phyloP scores from a whole-genome alignment of 2,888 invertebrate species.

The Drosophila austrosaltans region DNA sequence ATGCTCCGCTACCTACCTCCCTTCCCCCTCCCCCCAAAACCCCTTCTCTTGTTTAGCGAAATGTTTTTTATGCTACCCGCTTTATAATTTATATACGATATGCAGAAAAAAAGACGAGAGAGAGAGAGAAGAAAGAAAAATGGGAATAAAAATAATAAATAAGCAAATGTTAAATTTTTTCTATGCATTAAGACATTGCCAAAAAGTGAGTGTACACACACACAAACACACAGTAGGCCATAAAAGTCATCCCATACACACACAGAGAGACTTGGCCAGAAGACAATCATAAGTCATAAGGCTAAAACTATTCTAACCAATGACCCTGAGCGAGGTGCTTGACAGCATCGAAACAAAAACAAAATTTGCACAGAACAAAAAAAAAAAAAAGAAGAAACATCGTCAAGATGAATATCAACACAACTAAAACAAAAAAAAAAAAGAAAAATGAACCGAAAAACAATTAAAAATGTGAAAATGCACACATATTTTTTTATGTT shows the following conservation, averaged over 20 bases:
- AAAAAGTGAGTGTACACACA: slow-evolving; percentile 33
- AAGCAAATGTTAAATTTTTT: slow-evolving; percentile 28
- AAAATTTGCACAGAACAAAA: slow-evolving; percentile 1
- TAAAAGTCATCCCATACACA: slow-evolving; percentile 53
- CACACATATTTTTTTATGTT: slow-evolving; percentile 40
- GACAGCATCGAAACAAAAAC: slow-evolving; percentile 47
- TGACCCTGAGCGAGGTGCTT: slow-evolving; percentile 71
- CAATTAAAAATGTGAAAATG: slow-evolving; percentile 47
- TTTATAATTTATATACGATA: slow-evolving; percentile 64
- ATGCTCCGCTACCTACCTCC: not conserved
- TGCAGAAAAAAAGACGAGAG: slow-evolving; percentile 35
- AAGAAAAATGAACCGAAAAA: slow-evolving; percentile 20
- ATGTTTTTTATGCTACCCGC: slow-evolving; percentile 48
- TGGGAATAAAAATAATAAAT: slow-evolving; percentile 45
- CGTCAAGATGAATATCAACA: too few species aligned
- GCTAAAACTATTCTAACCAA: slow-evolving; percentile 56
- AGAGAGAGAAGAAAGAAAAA: slow-evolving; percentile 23
- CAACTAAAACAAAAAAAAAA: not conserved
- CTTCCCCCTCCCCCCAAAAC: not conserved
- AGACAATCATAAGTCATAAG: slow-evolving; percentile 60
- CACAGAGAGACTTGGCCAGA: slow-evolving; percentile 22
- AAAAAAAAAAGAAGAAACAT: not conserved
- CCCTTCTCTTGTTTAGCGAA: slow-evolving; percentile 8
- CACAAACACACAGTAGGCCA: slow-evolving; percentile 53
- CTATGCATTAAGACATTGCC: slow-evolving; percentile 37